Percentiles rank a stretch among this genome's conserved stretches.
phyloP scores from a whole-genome alignment of 2,888 invertebrate species.

The Epinotia brunnichana region DNA sequence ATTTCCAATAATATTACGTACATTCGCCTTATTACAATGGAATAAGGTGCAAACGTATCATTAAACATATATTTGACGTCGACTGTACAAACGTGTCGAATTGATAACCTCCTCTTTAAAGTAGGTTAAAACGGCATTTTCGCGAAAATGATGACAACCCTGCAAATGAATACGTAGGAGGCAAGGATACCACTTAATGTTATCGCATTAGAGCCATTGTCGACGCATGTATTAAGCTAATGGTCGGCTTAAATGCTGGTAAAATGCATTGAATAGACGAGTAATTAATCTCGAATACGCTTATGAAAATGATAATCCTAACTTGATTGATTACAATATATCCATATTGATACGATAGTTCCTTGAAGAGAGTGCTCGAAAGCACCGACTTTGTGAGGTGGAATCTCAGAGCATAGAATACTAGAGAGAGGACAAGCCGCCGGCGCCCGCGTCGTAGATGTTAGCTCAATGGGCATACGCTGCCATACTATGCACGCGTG shows the following conservation, averaged over 20 bases:
- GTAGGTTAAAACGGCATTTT: not conserved
- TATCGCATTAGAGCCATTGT: constrained; percentile 68
- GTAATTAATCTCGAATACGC: constrained; percentile 44
- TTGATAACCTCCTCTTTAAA: too few relatives aligned
- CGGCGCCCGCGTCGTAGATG: too few relatives aligned
- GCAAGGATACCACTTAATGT: constrained; percentile 71
- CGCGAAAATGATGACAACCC: constrained; percentile 55
- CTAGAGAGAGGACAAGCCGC: too few relatives aligned
- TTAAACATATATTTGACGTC: too few relatives aligned
- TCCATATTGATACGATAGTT: not conserved
- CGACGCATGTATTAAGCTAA: constrained; percentile 67
- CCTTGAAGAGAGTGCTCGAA: not conserved
- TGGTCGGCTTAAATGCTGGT: constrained; percentile 52
- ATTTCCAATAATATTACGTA: too few relatives aligned
- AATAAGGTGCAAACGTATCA: too few relatives aligned
- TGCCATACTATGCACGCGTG: too few relatives aligned
- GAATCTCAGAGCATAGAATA: too few relatives aligned
- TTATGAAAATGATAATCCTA: not conserved
- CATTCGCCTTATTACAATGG: too few relatives aligned
- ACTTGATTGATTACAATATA: not conserved
- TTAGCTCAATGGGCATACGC: too few relatives aligned
- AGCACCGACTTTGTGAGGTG: not conserved
- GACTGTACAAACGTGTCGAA: too few relatives aligned
- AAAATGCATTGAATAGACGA: constrained; percentile 51
- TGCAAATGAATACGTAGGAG: constrained; percentile 62